Percentiles rank a stretch among this genome's conserved stretches.
phyloP scores from a whole-genome alignment of 2,797 vertebrate genomes.

The Lepus townsendii region DNA sequence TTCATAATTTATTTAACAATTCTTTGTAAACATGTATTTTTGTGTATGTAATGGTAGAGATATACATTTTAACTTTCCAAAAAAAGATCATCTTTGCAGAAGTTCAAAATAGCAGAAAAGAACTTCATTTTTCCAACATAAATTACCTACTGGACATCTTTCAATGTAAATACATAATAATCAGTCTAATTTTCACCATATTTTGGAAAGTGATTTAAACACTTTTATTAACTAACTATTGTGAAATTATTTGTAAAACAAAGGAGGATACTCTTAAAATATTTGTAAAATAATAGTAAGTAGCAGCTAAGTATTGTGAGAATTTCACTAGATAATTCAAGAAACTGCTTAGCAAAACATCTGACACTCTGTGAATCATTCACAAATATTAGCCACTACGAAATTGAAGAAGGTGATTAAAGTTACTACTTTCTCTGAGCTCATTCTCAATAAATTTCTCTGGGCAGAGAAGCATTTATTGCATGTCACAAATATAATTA shows the following conservation, averaged over 20 bases:
- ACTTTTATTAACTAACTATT: constrained; percentile 34
- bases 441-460: background rate
- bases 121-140: constrained; percentile 33
- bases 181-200: constrained; percentile 14
- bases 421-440: background rate
- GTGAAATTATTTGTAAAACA: constrained; percentile 44
- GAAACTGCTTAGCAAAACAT: background rate
- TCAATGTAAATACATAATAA: background rate
- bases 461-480: constrained; percentile 27
- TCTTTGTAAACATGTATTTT: background rate
- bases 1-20: background rate
- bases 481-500: background rate
- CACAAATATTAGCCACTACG: background rate
- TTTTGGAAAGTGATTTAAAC: constrained; percentile 13
- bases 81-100: background rate
- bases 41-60: no score
- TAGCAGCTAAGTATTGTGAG: background rate
- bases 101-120: constrained; percentile 49
- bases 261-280: background rate
- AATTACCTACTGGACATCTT: background rate
- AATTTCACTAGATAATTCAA: constrained; percentile 32
- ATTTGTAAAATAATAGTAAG: background rate
- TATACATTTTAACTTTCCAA: background rate
- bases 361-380: background rate
- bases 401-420: constrained; percentile 16